Evolutionary conservation across 1,140 invertebrate species (phyloP), one percentile per base, ranked within the genome.

Genomic region (Drosophila bocqueti): DNA sequence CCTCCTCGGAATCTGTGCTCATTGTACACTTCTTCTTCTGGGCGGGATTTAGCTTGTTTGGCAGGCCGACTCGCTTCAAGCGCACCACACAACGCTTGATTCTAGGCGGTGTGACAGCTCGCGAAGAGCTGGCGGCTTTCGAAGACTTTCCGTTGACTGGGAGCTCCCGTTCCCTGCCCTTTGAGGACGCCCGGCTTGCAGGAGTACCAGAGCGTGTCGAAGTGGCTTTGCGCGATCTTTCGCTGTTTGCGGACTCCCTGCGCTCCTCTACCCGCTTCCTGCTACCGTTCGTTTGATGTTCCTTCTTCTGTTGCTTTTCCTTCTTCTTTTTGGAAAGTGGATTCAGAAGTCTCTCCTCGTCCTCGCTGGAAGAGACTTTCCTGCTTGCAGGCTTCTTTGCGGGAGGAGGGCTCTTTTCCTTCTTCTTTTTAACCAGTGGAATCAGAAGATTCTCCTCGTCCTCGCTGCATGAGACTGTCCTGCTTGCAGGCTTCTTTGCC

Each of bases 1-100:
- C 57, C 60, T 86, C 55, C 10, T 91, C 86, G 1, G 82, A 78
- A 40, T 91, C 85, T 18, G 60, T 64, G 65, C 86, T 89, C 84
- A 87, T 90, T 26, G 36, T 80, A 36, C 11, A 61, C n/a, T 49
- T 13, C 15, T 49, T 13, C 18, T 59, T 59, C 11, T 59, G 73
- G 21, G 58, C 42, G 26, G 43, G 61, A 2, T 74, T 76, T 34
- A 46, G 4, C 26, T 71, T 71, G 47, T 40, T 52, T n/a, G 69
- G 21, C 38, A 42, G 26, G 16, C 40, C 26, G 9, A 67, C 29
- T 5, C 83, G 83, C 73, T 87, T 81, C 11, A 87, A 9, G 10
- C 83, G 83, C 16, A 87, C 83, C 15, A 81, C 65, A 57, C 83
- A 87, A n/a, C 73, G 75, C 21, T 78, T 78, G 2, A 26, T 21